A percentile compares a stretch with the other conserved stretches of the same genome.
Conservation (phyloP, 2,888 invertebrate genomes). For the Eristalis intricaria region DNA sequence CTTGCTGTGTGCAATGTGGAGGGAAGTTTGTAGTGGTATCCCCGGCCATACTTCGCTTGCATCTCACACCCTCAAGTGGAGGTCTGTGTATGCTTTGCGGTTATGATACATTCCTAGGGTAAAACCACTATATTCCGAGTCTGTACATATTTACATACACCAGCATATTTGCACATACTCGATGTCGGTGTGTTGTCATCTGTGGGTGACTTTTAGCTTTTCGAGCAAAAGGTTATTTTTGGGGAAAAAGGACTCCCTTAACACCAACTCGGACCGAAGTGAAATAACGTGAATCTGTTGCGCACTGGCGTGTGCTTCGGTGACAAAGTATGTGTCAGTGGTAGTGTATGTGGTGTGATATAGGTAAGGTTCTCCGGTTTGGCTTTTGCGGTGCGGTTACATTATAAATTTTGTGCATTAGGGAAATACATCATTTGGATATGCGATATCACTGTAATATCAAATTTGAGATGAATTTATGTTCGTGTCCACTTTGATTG, state of each 20-base stretch:
- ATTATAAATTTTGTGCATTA: constrained; percentile 68
- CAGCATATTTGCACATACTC: not conserved
- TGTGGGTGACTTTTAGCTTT: constrained; percentile 49
- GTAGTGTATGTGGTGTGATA: constrained; percentile 49
- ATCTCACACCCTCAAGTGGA: not conserved
- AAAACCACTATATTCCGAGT: constrained; percentile 48
- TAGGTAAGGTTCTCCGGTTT: constrained; percentile 49
- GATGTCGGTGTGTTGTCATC: constrained; percentile 12
- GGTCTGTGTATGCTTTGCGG: constrained; percentile 35
- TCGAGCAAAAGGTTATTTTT: constrained; percentile 51
- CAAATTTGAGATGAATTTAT: constrained; percentile 69
- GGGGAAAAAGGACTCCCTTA: constrained; percentile 54
- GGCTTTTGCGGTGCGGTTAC: constrained; percentile 61
- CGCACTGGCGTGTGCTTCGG: constrained; percentile 8
- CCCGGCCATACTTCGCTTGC: constrained; percentile 4
- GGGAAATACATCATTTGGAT: constrained; percentile 63
- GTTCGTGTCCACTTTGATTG: constrained; percentile 63
- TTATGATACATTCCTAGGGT: constrained; percentile 46
- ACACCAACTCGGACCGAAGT: constrained; percentile 8
- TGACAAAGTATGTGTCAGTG: constrained; percentile 16
- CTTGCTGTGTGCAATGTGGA: constrained; percentile 9
- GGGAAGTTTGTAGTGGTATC: not conserved
- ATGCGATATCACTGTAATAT: constrained; percentile 61
- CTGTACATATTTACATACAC: constrained; percentile 16
- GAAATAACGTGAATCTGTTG: constrained; percentile 53